Conservation (phyloP, 1,140 invertebrate species). For the Drosophila quadrilineata region DNA sequence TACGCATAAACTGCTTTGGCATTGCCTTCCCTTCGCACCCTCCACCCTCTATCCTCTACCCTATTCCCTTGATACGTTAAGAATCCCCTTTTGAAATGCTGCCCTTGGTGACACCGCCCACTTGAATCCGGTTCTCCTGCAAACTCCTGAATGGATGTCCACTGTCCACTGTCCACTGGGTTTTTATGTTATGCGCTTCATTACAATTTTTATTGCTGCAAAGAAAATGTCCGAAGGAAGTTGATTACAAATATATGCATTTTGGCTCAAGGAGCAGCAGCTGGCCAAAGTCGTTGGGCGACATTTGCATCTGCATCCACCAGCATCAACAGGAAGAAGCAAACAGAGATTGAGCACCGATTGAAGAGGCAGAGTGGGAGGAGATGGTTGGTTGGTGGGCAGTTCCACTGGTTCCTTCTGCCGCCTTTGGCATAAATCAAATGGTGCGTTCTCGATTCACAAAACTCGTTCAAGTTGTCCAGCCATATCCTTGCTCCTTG, state of each 20-base stretch:
- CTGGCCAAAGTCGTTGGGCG: neutral
- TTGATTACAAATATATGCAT: conserved; percentile 40
- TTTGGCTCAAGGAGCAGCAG: neutral
- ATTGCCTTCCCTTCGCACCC: neutral
- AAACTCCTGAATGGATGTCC: too few species aligned
- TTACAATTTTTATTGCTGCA: conserved; percentile 69
- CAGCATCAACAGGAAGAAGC: conserved; percentile 1
- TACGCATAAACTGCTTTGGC: conserved; percentile 61
- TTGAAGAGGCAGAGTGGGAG: neutral
- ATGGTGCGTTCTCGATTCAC: conserved; percentile 66
- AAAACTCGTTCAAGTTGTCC: conserved; percentile 48
- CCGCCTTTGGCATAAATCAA: conserved; percentile 58
- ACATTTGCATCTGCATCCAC: conserved; percentile 18
- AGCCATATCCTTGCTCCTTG: neutral
- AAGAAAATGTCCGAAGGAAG: conserved; percentile 31
- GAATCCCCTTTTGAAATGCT: conserved; percentile 8
- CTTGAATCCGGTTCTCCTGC: conserved; percentile 34
- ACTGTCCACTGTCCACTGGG: conserved; percentile 52
- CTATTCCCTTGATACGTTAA: neutral
- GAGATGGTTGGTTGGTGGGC: neutral
- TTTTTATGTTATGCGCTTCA: conserved; percentile 69
- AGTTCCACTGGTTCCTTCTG: too few species aligned
- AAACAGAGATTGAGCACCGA: conserved; percentile 7
- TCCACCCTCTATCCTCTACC: neutral
- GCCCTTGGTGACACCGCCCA: too few species aligned